These are phyloP conservation scores for Heteractis magnifica DNA, from an alignment of 92 coral and sea anemone species.

Conservation along the genomic window DNA sequence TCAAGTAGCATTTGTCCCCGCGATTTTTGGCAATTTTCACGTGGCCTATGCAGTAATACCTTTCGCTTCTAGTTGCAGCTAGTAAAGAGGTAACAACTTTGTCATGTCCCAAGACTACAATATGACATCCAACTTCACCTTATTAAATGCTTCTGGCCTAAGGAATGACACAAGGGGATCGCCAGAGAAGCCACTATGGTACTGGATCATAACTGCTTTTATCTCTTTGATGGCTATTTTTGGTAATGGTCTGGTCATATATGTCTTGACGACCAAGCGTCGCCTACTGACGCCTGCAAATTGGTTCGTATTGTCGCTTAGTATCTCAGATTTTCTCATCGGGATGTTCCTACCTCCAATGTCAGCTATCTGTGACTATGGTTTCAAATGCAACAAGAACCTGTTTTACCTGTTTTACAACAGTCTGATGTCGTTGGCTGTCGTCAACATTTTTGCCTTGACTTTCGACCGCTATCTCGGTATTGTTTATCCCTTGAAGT, in stretches of 20 bases:
- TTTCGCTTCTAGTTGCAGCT: too few species aligned
- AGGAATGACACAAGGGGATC: not conserved
- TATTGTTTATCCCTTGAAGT: constrained; percentile 48
- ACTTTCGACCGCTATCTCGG: constrained; percentile 64
- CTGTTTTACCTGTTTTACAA: constrained; percentile 32
- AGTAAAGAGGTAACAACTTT: too few species aligned
- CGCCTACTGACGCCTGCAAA: constrained; percentile 40
- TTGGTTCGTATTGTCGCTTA: constrained; percentile 45
- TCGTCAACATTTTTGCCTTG: constrained; percentile 45
- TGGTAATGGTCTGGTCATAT: constrained; percentile 40
- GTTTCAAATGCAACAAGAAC: not conserved
- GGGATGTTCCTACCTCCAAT: constrained; percentile 35
- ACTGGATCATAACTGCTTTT: not conserved
- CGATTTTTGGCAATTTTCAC: too few species aligned
- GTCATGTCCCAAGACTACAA: not conserved
- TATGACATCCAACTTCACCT: not conserved
- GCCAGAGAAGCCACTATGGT: constrained; percentile 12
- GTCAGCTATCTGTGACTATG: constrained; percentile 24
- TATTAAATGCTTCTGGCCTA: too few species aligned
- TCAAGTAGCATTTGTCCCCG: too few species aligned
- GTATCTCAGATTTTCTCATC: constrained; percentile 22
- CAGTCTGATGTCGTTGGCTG: constrained; percentile 48
- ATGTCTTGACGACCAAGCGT: constrained; percentile 25
- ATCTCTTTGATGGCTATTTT: constrained; percentile 15
- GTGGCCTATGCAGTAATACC: too few species aligned